Conservation (phyloP, 2,113 vertebrate species). For the Brienomyrus longianalis region DNA sequence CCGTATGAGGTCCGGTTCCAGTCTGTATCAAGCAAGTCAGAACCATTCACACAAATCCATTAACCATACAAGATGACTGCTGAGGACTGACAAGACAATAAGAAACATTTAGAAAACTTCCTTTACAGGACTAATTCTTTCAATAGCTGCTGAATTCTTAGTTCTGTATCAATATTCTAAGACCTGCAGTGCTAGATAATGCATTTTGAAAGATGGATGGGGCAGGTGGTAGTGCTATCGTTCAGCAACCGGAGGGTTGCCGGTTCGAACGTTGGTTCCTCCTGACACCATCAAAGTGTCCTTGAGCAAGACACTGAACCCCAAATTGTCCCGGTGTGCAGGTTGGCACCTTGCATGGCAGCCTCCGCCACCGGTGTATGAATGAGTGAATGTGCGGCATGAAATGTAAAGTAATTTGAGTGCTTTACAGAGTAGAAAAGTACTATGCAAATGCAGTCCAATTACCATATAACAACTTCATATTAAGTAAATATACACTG, state of each 20-base stretch:
- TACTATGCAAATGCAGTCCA: too few relatives aligned
- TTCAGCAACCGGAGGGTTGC: too few relatives aligned
- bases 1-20: slow-evolving; percentile 89
- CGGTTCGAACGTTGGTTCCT: too few relatives aligned
- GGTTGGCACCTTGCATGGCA: too few relatives aligned
- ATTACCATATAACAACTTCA: not conserved
- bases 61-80: not conserved
- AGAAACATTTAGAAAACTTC: not conserved
- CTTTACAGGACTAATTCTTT: not conserved
- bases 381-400: too few relatives aligned
- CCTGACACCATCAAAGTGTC: too few relatives aligned
- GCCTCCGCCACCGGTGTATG: too few relatives aligned
- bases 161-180: not conserved
- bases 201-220: not conserved
- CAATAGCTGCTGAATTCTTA: not conserved
- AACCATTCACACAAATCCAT: not conserved
- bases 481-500: not conserved
- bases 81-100: not conserved
- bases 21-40: slow-evolving; percentile 52
- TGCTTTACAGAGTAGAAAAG: too few relatives aligned
- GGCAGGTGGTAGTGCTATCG: too few relatives aligned
- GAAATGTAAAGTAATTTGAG: too few relatives aligned
- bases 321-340: too few relatives aligned
- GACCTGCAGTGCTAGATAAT: not conserved
- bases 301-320: too few relatives aligned